Evolutionary conservation across 2,888 invertebrate genomes (phyloP), one percentile per base, ranked within the genome.

Genomic region (Drosophila nr. perissopoda): DNA sequence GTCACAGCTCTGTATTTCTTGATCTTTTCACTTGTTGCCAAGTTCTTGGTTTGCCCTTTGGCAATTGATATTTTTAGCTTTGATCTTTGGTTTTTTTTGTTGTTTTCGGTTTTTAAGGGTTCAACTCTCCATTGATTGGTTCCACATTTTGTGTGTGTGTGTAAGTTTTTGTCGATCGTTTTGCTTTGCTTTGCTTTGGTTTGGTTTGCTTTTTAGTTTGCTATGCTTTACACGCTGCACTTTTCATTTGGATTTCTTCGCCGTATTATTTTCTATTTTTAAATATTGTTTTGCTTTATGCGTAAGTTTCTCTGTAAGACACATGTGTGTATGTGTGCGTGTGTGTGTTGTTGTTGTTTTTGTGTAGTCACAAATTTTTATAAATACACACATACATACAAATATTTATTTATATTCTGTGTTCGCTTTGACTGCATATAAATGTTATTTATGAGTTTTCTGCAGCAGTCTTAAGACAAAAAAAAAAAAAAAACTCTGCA

Each of bases 401-500:
- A 4, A 36, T 62, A 25, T 34, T 7, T 34, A 46, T 80, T 62
- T 69, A 60, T 66, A 61, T 65, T 52, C 52, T 38, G 49, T 63
- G 38, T 58, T 72, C 56, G 56, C 64, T 40, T 36, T 49, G 62
- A 59, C 69, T 53, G 76, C 76, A 81, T 78, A 80, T 82, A 74
- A 86, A 88, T 82, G 71, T 73, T 82, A 89, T 89, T 91, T 91
- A 89, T 84, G 91, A 89, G 88, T 91, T 90, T 81, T 84, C 89
- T 82, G 78, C 83, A 76, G 36, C 70, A 63, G 46, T 68, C 51
- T 53, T 52, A 56, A 29, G 54, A 21, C 2, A 69, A 57, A 36
- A 36, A 78, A 74, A 64, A 46, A 18, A 4, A 38, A 8, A 40
- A 40, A 38, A 18, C 38, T 18, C n/a, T n/a, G 21, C 42, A 40